Evolutionary conservation across 2,113 vertebrate genomes (phyloP), one percentile per base, ranked within the genome.

Genomic region (Sporophila hypoxantha): DNA sequence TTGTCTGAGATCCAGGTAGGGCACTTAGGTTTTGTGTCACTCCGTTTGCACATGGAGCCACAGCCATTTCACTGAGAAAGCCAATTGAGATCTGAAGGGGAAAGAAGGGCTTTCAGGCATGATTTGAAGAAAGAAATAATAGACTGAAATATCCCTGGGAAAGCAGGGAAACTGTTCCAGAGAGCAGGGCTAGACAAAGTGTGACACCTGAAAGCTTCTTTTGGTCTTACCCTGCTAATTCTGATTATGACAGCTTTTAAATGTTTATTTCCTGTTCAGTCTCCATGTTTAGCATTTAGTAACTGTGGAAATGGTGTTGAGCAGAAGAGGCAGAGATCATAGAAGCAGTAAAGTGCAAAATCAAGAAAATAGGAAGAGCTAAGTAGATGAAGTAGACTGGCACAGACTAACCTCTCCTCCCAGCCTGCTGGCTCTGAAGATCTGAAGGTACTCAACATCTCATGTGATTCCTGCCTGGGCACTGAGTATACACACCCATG

Each of bases 61-160:
- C 64, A 87, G 90, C 65, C 52, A 75, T 52, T 88, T 78, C 81
- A 74, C 47, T 37, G 41, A 64, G 19, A 74, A 91, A 89, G n/a
- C 62, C 62, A 83, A 14, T 29, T 6, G 9, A 82, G 71, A 88
- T 73, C 50, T 76, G 75, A 82, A 89, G 79, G 87, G 73, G 44
- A 92, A 92, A 82, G 41, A 61, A 77, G 53, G 32, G 64, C 60
- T 93, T 87, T 88, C 59, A 80, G 69, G 52, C 70, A 30, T 91
- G 76, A 94, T 85, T 47, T 87, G 92, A 85, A 76, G 75, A 69
- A 82, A 79, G 69, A 89, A 91, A 50, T 70, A 80, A 81, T 20
- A 75, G 78, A 57, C 61, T 64, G 47, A 50, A 64, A 81, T 21
- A 19, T 68, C 79, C 41, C 4, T 12, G 52, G 20, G 20, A 19